Conservation (phyloP, 2,888 invertebrate species). For the Loripinus fragilis region DNA sequence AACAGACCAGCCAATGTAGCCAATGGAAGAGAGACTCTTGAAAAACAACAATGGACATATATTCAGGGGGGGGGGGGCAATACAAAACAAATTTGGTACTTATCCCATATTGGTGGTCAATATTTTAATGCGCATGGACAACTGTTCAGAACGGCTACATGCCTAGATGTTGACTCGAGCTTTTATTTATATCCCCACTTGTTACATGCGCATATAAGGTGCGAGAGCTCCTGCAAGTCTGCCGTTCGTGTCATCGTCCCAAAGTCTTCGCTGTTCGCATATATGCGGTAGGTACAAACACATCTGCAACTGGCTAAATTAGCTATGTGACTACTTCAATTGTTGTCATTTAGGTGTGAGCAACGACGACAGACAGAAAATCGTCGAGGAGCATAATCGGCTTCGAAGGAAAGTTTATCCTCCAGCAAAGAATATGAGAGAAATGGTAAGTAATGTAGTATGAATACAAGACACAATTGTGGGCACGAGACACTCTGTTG, state of each 20-base stretch:
- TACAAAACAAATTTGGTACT: too few relatives aligned
- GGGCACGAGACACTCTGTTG: too few relatives aligned
- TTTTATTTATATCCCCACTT: too few relatives aligned
- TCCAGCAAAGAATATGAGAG: slow-evolving; percentile 35
- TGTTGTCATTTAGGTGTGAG: slow-evolving; percentile 1
- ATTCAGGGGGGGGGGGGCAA: too few relatives aligned
- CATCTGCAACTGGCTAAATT: background rate
- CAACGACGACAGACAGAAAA: slow-evolving; percentile 21
- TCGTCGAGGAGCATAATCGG: slow-evolving; percentile 42
- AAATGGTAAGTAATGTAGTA: slow-evolving; percentile 26
- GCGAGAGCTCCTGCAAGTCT: background rate
- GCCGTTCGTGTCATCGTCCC: background rate
- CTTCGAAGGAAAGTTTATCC: slow-evolving; percentile 37
- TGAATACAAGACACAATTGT: too few relatives aligned
- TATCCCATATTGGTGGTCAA: too few relatives aligned
- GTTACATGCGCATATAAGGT: background rate
- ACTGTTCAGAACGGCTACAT: too few relatives aligned
- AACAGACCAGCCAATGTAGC: too few relatives aligned
- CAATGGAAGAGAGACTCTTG: too few relatives aligned
- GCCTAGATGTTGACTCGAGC: too few relatives aligned
- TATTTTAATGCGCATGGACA: too few relatives aligned
- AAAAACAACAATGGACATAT: too few relatives aligned
- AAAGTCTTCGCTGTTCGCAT: background rate
- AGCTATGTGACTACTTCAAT: background rate
- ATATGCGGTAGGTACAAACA: background rate